Percentiles rank a stretch among this genome's conserved stretches.
Conservation (phyloP, 2,797 vertebrate species). For the Smutsia temminckii region DNA sequence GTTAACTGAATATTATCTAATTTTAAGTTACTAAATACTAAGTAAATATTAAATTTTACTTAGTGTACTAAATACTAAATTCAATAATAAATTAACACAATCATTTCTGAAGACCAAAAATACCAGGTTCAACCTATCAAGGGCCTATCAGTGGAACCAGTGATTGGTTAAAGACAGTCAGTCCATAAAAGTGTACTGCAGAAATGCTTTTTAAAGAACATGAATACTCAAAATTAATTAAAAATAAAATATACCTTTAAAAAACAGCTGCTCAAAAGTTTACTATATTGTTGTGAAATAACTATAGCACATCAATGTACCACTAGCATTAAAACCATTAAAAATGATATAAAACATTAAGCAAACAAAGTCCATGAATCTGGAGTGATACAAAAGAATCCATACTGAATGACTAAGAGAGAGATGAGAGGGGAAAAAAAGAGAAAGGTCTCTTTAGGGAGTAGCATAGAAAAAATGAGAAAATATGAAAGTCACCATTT, state of each 20-base stretch:
- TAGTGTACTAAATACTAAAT: background rate
- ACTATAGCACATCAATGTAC: background rate
- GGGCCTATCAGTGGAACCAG: background rate
- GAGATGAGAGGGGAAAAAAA: background rate
- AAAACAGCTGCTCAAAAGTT: background rate
- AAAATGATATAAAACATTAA: slow-evolving; percentile 10
- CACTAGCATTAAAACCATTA: background rate
- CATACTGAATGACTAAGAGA: background rate
- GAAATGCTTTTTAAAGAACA: background rate
- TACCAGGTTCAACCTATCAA: background rate
- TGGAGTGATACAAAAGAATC: background rate
- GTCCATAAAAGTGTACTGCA: background rate
- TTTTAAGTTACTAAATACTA: background rate
- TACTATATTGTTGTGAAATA: background rate
- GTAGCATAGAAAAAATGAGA: background rate
- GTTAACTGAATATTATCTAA: background rate
- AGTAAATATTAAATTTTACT: background rate
- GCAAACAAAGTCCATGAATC: background rate
- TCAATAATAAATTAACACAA: background rate
- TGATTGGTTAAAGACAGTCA: background rate
- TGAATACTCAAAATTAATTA: background rate
- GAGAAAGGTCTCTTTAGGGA: background rate
- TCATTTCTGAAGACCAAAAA: slow-evolving; percentile 1
- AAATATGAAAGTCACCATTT: slow-evolving; percentile 22
- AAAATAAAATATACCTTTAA: slow-evolving; percentile 36